Conservation (phyloP, 1,140 invertebrate genomes). For the Orius insidiosus region DNA sequence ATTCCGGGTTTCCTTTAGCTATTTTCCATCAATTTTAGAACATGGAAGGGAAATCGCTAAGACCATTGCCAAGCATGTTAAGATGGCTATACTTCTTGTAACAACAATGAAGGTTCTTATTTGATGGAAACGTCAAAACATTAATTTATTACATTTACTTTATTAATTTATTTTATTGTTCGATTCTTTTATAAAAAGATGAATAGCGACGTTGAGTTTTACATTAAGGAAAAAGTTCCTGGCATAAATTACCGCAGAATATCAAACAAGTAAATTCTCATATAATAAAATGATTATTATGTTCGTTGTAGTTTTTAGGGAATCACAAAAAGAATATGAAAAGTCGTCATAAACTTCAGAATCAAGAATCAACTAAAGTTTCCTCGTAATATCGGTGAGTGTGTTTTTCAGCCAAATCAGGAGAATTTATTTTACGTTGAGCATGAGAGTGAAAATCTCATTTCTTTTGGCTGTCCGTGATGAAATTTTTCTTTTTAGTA, state of each 20-base stretch:
- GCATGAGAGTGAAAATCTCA: too few relatives aligned
- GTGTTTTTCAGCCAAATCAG: too few relatives aligned
- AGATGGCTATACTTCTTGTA: too few relatives aligned
- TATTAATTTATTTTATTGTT: not conserved
- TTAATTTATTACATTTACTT: not conserved
- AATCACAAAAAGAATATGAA: constrained; percentile 77
- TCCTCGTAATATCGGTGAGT: constrained; percentile 65
- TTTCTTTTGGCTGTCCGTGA: too few relatives aligned
- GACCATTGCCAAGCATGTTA: too few relatives aligned
- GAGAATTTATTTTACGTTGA: too few relatives aligned
- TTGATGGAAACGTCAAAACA: not conserved
- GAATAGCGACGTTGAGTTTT: constrained; percentile 34
- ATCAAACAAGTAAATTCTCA: constrained; percentile 38
- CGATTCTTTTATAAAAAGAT: constrained; percentile 24
- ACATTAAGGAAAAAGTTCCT: constrained; percentile 36
- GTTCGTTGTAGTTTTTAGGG: constrained; percentile 41
- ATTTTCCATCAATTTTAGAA: too few relatives aligned
- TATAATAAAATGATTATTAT: too few relatives aligned
- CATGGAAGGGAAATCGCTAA: too few relatives aligned
- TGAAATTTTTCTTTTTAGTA: not conserved
- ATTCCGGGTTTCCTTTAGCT: too few relatives aligned
- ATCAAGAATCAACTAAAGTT: constrained; percentile 73
- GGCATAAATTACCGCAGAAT: constrained; percentile 35
- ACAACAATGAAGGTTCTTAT: not conserved
- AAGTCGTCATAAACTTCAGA: constrained; percentile 70